Percentiles rank a stretch among this genome's conserved stretches.
Conservation (phyloP, 1,140 invertebrate species). For the Eriosoma lanigerum region DNA sequence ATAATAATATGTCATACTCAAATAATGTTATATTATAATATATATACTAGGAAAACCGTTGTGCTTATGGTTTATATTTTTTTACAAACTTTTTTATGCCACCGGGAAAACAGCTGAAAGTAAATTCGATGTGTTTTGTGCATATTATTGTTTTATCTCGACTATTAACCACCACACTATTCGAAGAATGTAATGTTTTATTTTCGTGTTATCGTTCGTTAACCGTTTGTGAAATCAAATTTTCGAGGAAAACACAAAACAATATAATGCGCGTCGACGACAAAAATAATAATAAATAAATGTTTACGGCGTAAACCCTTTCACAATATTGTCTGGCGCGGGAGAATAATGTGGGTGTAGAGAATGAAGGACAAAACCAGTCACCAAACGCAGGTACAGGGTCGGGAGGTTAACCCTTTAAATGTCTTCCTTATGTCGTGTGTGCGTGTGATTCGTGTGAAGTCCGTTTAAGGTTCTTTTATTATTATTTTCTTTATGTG, state of each 20-base stretch:
- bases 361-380: constrained; percentile 35
- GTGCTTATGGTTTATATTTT: no score
- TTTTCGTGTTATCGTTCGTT: background rate
- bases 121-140: background rate
- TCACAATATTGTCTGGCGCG: constrained; percentile 26
- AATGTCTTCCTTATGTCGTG: background rate
- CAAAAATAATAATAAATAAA: background rate
- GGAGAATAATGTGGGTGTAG: background rate
- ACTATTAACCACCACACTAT: background rate
- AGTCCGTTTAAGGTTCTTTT: constrained; percentile 16
- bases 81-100: no score
- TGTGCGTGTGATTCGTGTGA: no score
- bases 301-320: constrained; percentile 15
- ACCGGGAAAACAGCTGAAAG: constrained; percentile 3
- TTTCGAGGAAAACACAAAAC: constrained; percentile 14
- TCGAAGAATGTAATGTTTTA: background rate
- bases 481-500: background rate
- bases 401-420: background rate
- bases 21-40: no score
- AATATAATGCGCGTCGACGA: background rate
- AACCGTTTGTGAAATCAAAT: constrained; percentile 23
- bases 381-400: background rate
- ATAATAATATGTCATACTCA: background rate
- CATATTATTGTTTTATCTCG: constrained; percentile 21
- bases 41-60: no score